Base-by-base conservation (phyloP, 2,113 vertebrate species). In the Serinus canaria region DNA sequence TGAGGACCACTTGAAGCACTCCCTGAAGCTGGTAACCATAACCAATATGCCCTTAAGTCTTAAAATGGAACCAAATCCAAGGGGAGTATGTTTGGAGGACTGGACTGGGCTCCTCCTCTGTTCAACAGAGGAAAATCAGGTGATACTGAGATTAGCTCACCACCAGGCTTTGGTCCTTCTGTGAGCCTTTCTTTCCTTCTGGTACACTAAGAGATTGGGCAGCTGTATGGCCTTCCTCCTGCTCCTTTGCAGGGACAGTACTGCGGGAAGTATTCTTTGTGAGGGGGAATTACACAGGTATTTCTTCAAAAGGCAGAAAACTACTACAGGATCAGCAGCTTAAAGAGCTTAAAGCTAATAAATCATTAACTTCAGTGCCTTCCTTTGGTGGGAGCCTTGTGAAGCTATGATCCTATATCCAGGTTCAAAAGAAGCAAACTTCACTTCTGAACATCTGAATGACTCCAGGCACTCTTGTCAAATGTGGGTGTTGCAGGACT, bases 201-300 rank as follows among this genome's bases (percentile, higher is more conserved):
- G 37, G 23, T 39, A 30, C 30, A 37, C 28, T 16, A 20, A 68
- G 44, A 72, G 43, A 50, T 22, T 0, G 0, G 25, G 28, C 0
- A 5, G 52, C 25, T 6, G 6, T 31, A 25, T 3, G 20, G 67
- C 16, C 47, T 83, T 73, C 27, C 49, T 83, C 39, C 58, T 52
- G 39, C 74, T 75, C 41, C 86, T 59, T 39, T 80, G 46, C 63
- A 78, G n/a, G 30, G 56, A 55, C 31, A 63, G 41, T 15, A 49
- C 35, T 82, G 66, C 35, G 64, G 30, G 43, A 63, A 82, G 31
- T 5, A 82, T 47, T 31, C 30, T 55, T 75, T 75, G 44, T 17
- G 22, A 83, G 39, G 30, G 69, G 43, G 58, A 82, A 67, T 55
- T 82, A 72, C 59, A 46, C 15, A 37, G 10, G 11, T 41, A 33